Conservation (phyloP, 2,888 invertebrate species). For the Trissolcus brochymenae region DNA sequence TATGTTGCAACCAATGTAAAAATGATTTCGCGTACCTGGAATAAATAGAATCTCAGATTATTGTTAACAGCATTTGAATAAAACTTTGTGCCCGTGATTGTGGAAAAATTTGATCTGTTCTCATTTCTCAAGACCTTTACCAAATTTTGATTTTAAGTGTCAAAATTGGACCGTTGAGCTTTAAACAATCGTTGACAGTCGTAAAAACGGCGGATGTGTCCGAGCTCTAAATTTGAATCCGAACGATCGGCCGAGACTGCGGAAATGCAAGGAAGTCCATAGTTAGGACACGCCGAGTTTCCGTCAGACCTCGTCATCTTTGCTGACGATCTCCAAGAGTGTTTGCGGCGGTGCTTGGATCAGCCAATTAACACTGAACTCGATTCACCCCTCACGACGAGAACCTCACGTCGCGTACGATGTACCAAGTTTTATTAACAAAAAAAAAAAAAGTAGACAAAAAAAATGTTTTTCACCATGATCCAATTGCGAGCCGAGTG, state of each 20-base stretch:
- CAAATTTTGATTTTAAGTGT: no score
- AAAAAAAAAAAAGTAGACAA: no score
- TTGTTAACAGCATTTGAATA: constrained; percentile 59
- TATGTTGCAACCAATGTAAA: constrained; percentile 50
- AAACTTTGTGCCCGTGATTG: constrained; percentile 41
- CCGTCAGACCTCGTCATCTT: constrained; percentile 34
- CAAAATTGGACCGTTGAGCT: neutral
- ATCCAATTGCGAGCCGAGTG: no score
- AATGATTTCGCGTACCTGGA: constrained; percentile 57
- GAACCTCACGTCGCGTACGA: constrained; percentile 5
- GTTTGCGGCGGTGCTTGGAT: constrained; percentile 5
- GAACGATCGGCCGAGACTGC: constrained; percentile 5
- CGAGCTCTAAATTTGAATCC: constrained; percentile 22
- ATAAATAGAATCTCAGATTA: constrained; percentile 50
- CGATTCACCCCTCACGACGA: constrained; percentile 7
- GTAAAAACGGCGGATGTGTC: constrained; percentile 4
- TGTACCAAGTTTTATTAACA: no score
- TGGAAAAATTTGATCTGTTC: neutral
- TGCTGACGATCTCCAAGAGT: constrained; percentile 9
- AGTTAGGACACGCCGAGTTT: constrained; percentile 14
- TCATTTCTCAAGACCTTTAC: neutral
- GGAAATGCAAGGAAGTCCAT: constrained; percentile 41
- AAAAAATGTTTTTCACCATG: no score
- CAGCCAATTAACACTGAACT: constrained; percentile 26
- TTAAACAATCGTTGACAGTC: constrained; percentile 14